Base-by-base conservation (phyloP, 2,888 invertebrate species). In the Trissolcus brochymenae region DNA sequence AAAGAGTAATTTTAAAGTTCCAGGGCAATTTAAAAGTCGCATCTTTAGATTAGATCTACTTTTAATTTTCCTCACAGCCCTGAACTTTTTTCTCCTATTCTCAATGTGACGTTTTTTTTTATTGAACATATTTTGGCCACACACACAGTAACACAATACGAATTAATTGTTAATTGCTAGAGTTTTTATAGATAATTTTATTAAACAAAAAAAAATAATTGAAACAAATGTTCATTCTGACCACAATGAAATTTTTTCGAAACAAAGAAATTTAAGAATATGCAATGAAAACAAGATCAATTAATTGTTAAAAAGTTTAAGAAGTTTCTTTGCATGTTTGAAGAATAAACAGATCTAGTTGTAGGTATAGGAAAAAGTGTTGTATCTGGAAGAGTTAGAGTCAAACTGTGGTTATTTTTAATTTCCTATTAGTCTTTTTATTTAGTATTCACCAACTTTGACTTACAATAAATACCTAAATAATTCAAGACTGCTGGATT, bases 61-160 rank as follows among this genome's bases (percentile, higher is more conserved):
- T 66, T 57, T 51, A 4, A 25, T 59, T 53, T 68, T 25, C 43
- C 43, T 40, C 35, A 55, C 55, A 21, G 70, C 55, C 55, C 70
- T 61, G 60, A 50, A 19, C 50, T 67, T 54, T 6, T 17, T 51
- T 46, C 29, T 46, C 6, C 9, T 35, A 7, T 11, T 35, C 7
- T 29, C 13, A 2, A 19, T 19, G 2, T 46, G 13, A 14, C 43
- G 13, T 46, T 14, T 16, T 19, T 51, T 19, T 51, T 17, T 21
- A 17, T 3, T 11, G 51, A 16, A 57, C 64, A 55, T 61, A 53
- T 43, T 65, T 79, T 76, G 84, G 82, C 84, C 82, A 81, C 84
- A 84, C 84, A 84, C 84, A 84, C 84, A 84, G 82, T 82, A 83
- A 81, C 82, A 84, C 84, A 82, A 71, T 72, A 76, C 64, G 50